Evolutionary conservation across 2,888 invertebrate genomes (phyloP), one percentile per base, ranked within the genome.

Genomic region (Ischnura elegans): DNA sequence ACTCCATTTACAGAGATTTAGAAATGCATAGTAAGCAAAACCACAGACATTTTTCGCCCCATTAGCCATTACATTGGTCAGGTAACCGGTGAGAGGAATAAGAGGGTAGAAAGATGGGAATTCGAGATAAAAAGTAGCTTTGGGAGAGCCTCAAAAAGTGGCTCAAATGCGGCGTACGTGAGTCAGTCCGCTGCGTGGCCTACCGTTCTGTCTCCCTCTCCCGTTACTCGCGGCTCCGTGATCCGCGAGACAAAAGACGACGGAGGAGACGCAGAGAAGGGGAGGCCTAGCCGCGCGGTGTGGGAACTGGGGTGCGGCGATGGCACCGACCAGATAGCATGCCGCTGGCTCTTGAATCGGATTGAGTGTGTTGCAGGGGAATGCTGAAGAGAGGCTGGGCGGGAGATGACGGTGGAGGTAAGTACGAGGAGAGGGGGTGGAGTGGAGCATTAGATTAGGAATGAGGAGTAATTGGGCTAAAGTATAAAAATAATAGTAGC

Each of bases 161-260:
- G 42, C 55, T 61, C 90, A 36, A 51, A 90, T 90, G 42, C 61
- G 55, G 21, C 51, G 29, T 90, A 76, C 66, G 66, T 76, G 66
- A 19, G 66, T 90, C 90, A 61, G 55, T n/a, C 61, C 61, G n/a
- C 36, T 55, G 55, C 51, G 87, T 87, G 87, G 42, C 87, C 87
- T 87, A 87, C 87, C 87, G 87, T 87, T 87, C n/a, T 61, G 66
- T 76, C 66, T 76, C 66, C 66, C 66, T 76, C 90, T 90, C 90
- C 90, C 90, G 90, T 90, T 90, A 90, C 66, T 29, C 66, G 29
- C 66, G 29, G 66, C 36, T 19, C 51, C 61, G 61, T 76, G 36
- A 29, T 29, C 66, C 86, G 45, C 45, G 86, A 86, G 86, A 19
- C 16, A 4, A 25, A 43, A 86, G 86, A 43, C 5, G 43, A 85